Conservation (phyloP, 2,113 vertebrate genomes). For the Corythaixoides concolor region DNA sequence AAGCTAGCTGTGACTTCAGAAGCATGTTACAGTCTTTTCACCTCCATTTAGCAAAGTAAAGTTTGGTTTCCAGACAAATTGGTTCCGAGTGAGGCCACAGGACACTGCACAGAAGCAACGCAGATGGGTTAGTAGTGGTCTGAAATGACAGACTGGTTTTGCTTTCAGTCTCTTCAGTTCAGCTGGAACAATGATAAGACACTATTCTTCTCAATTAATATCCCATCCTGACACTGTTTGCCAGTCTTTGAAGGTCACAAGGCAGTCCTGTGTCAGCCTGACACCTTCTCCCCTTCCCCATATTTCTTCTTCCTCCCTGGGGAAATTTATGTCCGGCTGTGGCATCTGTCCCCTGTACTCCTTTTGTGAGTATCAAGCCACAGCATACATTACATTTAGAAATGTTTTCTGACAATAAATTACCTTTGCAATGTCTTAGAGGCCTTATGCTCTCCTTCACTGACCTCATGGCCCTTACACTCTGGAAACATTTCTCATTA, state of each 20-base stretch:
- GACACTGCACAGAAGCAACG: constrained; percentile 24
- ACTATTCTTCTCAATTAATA: constrained; percentile 76
- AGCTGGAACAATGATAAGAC: constrained; percentile 66
- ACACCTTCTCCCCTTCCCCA: constrained; percentile 11
- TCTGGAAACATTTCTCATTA: constrained; percentile 67
- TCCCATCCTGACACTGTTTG: constrained; percentile 69
- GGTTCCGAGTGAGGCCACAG: constrained; percentile 20
- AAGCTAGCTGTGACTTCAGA: constrained; percentile 26
- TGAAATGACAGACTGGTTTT: constrained; percentile 16
- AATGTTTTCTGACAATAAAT: constrained; percentile 73
- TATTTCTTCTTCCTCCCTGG: constrained; percentile 61
- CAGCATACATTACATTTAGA: constrained; percentile 65
- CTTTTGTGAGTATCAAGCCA: constrained; percentile 69
- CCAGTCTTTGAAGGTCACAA: constrained; percentile 65
- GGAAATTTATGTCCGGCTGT: constrained; percentile 70
- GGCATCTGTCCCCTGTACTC: constrained; percentile 70
- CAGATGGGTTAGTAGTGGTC: not conserved
- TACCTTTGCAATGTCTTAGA: constrained; percentile 66
- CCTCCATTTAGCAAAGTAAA: not conserved
- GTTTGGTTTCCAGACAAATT: not conserved
- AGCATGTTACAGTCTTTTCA: not conserved
- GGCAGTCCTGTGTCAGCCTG: constrained; percentile 52
- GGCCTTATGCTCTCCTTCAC: constrained; percentile 27
- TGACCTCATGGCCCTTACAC: constrained; percentile 20
- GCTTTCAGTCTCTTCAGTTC: constrained; percentile 56